These are phyloP conservation scores for Linepithema humile DNA, from an alignment of 1,140 invertebrate species.

Conservation along the genomic window DNA sequence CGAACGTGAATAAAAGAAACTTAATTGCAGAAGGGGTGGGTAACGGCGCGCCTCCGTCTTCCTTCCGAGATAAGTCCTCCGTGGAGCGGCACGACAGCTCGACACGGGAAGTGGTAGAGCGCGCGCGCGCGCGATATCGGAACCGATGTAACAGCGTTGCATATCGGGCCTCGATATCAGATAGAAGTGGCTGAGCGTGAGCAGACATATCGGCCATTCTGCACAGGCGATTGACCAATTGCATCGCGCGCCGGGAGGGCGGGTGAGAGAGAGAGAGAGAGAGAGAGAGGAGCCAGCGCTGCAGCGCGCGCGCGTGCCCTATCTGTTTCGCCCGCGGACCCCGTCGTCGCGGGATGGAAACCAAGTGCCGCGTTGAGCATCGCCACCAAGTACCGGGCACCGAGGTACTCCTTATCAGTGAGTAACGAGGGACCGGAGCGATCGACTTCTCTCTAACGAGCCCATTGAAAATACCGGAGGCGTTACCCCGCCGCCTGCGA, in stretches of 20 bases:
- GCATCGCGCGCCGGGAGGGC: background rate
- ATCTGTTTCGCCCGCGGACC: slow-evolving; percentile 10
- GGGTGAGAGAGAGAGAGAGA: too few relatives aligned
- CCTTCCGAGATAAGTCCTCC: background rate
- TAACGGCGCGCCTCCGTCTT: background rate
- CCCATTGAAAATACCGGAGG: slow-evolving; percentile 30
- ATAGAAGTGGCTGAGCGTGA: slow-evolving; percentile 42
- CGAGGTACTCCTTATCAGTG: slow-evolving; percentile 31
- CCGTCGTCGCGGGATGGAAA: background rate
- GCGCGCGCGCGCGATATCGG: background rate
- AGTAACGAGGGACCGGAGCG: slow-evolving; percentile 9
- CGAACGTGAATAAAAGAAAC: background rate
- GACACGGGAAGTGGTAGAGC: background rate
- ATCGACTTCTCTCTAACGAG: slow-evolving; percentile 32
- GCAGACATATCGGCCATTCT: slow-evolving; percentile 34
- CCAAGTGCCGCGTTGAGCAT: background rate
- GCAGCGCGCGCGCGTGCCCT: background rate
- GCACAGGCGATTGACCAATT: slow-evolving; percentile 21
- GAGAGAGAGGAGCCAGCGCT: too few relatives aligned
- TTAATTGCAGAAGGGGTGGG: background rate
- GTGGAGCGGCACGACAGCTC: background rate
- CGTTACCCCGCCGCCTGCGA: slow-evolving; percentile 3
- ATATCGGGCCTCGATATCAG: background rate
- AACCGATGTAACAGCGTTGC: background rate
- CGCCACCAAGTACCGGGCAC: too few relatives aligned